A percentile compares a stretch with the other conserved stretches of the same genome.
These are phyloP conservation scores for Nebria salina DNA, from an alignment of 2,888 invertebrate species.

Conservation along the genomic window DNA sequence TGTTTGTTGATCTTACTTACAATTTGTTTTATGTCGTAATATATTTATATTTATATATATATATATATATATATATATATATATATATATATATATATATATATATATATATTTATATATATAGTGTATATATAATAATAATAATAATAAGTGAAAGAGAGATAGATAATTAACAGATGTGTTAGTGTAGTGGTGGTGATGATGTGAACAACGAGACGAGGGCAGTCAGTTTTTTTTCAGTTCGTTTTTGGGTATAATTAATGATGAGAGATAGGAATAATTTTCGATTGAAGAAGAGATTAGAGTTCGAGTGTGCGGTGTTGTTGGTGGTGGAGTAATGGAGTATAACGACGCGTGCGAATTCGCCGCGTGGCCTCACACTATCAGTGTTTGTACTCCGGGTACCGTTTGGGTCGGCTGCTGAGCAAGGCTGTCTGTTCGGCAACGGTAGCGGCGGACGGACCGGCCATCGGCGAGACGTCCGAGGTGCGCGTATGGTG, in stretches of 20 bases:
- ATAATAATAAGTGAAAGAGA: constrained; percentile 19
- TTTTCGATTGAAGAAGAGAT: not conserved
- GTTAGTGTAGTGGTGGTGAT: not conserved
- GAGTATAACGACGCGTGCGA: constrained; percentile 23
- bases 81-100: not conserved
- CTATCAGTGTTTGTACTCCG: constrained; percentile 82
- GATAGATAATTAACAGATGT: constrained; percentile 9
- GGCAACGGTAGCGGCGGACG: constrained; percentile 58
- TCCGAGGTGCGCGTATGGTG: constrained; percentile 58
- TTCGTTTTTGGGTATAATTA: not conserved
- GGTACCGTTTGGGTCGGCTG: constrained; percentile 70
- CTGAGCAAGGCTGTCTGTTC: constrained; percentile 57
- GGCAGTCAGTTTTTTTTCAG: constrained; percentile 10
- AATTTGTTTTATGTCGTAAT: not conserved
- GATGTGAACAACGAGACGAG: not conserved
- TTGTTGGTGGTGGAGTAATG: constrained; percentile 6
- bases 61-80: not conserved
- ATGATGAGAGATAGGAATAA: not conserved
- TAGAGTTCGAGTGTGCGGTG: constrained; percentile 3
- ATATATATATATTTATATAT: not conserved
- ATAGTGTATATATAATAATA: not conserved
- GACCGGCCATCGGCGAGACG: constrained; percentile 58
- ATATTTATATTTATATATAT: not conserved
- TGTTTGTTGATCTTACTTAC: constrained; percentile 1
- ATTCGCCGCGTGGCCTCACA: constrained; percentile 53